Percentiles rank a stretch among this genome's conserved stretches.
These are phyloP conservation scores for Bombylius major DNA, from an alignment of 2,888 invertebrate species.

Conservation along the genomic window DNA sequence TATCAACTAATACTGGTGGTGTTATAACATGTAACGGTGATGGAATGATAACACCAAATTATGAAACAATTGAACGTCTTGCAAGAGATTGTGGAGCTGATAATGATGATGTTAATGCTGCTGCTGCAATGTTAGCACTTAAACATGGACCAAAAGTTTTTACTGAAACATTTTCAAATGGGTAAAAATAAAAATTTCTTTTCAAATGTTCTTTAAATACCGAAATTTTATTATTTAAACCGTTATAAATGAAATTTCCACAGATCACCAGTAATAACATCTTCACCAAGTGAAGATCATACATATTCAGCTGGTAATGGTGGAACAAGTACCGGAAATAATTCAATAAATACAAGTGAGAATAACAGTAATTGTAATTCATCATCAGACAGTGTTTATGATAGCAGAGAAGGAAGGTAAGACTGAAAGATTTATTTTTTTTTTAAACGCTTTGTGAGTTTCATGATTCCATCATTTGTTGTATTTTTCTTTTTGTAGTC, in stretches of 20 bases:
- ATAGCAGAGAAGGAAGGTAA: conserved; percentile 43
- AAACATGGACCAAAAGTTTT: conserved; percentile 69
- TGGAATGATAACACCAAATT: conserved; percentile 25
- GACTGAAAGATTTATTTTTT: conserved; percentile 4
- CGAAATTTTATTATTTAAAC: too few species aligned
- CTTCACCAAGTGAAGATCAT: conserved; percentile 85
- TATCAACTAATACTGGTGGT: background rate
- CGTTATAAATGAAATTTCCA: background rate
- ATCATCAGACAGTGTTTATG: conserved; percentile 43
- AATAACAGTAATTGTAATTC: conserved; percentile 37
- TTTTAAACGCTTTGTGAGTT: too few species aligned
- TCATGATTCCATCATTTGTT: background rate
- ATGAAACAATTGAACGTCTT: conserved; percentile 26
- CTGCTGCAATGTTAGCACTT: conserved; percentile 76
- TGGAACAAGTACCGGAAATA: conserved; percentile 16
- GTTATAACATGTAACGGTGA: conserved; percentile 3
- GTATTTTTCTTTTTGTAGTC: conserved; percentile 19
- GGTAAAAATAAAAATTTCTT: conserved; percentile 19
- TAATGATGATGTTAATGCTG: conserved; percentile 64
- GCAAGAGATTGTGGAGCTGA: conserved; percentile 39
- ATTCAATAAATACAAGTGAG: conserved; percentile 21
- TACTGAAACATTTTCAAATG: conserved; percentile 34
- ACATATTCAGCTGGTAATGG: conserved; percentile 63
- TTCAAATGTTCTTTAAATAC: too few species aligned
- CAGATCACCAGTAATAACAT: conserved; percentile 56